phyloP scores from a whole-genome alignment of 2,888 invertebrate species.

The Coenonympha arcania region DNA sequence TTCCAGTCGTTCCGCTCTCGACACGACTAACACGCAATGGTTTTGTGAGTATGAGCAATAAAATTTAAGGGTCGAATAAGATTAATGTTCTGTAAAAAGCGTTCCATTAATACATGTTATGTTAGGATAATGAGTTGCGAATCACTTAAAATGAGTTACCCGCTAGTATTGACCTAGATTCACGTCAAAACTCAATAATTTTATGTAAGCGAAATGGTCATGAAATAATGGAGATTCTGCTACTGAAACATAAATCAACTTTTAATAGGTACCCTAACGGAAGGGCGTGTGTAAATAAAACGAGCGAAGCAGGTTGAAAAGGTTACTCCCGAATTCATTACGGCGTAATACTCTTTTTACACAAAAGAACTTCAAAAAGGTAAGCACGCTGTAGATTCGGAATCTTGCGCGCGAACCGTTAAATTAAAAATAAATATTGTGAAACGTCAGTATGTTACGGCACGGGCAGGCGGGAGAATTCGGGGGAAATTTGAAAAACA shows the following conservation, averaged over 20 bases:
- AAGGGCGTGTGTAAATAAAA: slow-evolving; percentile 18
- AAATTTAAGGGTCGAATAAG: slow-evolving; percentile 32
- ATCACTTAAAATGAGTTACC: background rate
- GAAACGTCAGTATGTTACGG: slow-evolving; percentile 73
- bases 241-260: slow-evolving; percentile 5
- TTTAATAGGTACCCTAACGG: slow-evolving; percentile 2
- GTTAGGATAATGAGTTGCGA: slow-evolving; percentile 15
- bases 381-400: slow-evolving; percentile 56
- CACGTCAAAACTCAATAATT: background rate
- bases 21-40: slow-evolving; percentile 51
- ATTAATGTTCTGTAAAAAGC: slow-evolving; percentile 20
- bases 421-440: slow-evolving; percentile 75
- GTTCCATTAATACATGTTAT: slow-evolving; percentile 9
- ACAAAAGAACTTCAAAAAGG: slow-evolving; percentile 62
- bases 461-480: slow-evolving; percentile 47
- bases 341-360: slow-evolving; percentile 48
- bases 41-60: slow-evolving; percentile 40
- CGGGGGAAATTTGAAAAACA: slow-evolving; percentile 53
- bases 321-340: slow-evolving; percentile 44
- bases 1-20: slow-evolving; percentile 57
- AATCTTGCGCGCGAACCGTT: slow-evolving; percentile 64
- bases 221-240: background rate
- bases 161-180: background rate
- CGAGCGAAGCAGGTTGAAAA: slow-evolving; percentile 20
- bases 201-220: background rate